Evolutionary conservation across 1,140 invertebrate species (phyloP).

Genomic region (Papilio xuthus): DNA sequence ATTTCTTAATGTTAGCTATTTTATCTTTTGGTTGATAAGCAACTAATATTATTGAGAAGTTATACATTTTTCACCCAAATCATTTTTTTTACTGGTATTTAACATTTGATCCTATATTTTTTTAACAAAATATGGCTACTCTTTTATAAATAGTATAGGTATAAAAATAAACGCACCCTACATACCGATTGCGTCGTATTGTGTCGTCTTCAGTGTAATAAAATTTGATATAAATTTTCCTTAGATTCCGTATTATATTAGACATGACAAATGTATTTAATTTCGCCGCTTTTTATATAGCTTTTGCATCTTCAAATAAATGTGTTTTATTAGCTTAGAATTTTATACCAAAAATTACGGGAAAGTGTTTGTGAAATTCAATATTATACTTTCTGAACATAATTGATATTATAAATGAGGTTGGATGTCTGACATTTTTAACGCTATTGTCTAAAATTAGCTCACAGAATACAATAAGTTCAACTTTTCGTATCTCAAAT

Average conservation of each 20-base stretch:
- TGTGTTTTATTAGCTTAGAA: neutral
- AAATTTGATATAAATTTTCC: slow-evolving; percentile 26
- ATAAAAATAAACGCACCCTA: slow-evolving; percentile 19
- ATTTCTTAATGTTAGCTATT: too few relatives aligned
- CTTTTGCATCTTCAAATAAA: slow-evolving; percentile 9
- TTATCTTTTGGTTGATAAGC: too few relatives aligned
- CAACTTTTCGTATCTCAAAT: neutral
- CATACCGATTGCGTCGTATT: slow-evolving; percentile 14
- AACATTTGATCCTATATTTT: neutral
- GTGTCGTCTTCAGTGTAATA: slow-evolving; percentile 32
- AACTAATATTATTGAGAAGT: too few relatives aligned
- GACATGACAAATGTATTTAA: slow-evolving; percentile 21
- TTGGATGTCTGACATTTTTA: too few relatives aligned
- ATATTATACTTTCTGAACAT: neutral
- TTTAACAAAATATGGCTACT: neutral
- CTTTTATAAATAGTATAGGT: neutral
- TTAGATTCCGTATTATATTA: slow-evolving; percentile 16
- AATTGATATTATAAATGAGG: too few relatives aligned
- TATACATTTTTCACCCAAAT: too few relatives aligned
- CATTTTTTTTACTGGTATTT: too few relatives aligned
- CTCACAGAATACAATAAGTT: neutral
- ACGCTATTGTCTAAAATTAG: neutral
- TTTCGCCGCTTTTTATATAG: neutral
- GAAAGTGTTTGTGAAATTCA: neutral
- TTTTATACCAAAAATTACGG: neutral